Conservation (phyloP, 2,113 vertebrate genomes). For the Chiloscyllium plagiosum region DNA sequence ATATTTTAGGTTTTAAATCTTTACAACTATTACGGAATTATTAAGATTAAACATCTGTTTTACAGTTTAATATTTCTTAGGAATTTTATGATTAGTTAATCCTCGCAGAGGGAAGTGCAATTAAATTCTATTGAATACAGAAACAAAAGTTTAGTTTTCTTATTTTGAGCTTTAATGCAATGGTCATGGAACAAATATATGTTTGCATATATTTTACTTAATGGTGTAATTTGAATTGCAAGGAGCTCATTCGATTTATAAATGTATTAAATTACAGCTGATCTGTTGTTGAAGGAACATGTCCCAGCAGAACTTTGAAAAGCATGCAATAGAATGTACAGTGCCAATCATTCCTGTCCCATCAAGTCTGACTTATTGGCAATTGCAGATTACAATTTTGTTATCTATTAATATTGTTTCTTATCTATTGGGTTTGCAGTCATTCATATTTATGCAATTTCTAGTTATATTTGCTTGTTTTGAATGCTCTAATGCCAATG, state of each 20-base stretch:
- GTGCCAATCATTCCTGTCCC: not conserved
- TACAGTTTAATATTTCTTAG: not conserved
- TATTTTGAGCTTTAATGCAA: not conserved
- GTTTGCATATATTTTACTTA: not conserved
- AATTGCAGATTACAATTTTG: not conserved
- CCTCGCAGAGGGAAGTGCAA: not conserved
- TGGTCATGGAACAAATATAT: not conserved
- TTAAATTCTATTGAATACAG: not conserved
- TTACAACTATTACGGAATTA: not conserved
- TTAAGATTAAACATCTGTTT: too few species aligned
- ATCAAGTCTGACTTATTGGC: not conserved
- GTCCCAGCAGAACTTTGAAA: not conserved
- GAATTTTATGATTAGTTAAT: constrained; percentile 1
- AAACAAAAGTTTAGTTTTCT: not conserved
- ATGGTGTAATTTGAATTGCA: not conserved
- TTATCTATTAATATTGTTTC: not conserved
- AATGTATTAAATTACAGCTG: not conserved
- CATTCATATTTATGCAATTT: not conserved
- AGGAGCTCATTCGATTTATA: not conserved
- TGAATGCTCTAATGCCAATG: not conserved
- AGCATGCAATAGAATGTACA: not conserved
- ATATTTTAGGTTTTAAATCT: not conserved
- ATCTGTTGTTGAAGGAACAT: not conserved
- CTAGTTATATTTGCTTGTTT: not conserved
- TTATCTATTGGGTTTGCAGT: not conserved